Evolutionary conservation across 2,888 invertebrate genomes (phyloP).

Genomic region (Apodemia hepburni): DNA sequence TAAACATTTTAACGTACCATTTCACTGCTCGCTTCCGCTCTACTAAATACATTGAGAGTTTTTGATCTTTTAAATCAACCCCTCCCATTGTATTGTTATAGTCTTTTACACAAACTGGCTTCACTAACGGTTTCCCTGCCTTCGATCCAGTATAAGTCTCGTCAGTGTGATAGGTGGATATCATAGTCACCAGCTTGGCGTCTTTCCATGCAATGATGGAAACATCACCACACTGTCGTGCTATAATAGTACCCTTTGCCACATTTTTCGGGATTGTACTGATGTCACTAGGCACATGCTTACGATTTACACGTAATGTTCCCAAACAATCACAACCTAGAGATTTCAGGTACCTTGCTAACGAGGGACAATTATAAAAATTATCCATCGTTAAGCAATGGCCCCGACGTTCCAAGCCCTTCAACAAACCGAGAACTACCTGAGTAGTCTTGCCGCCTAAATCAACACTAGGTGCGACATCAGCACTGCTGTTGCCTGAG

Average conservation of each 20-base stretch:
- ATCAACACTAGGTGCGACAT: slow-evolving; percentile 3
- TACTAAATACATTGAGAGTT: slow-evolving; percentile 30
- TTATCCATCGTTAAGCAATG: slow-evolving; percentile 17
- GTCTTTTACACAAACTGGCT: slow-evolving; percentile 18
- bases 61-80: slow-evolving; percentile 16
- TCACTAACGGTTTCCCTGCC: slow-evolving; percentile 2
- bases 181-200: slow-evolving; percentile 26
- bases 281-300: too few species aligned
- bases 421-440: slow-evolving; percentile 13
- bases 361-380: slow-evolving; percentile 22
- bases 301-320: slow-evolving; percentile 2
- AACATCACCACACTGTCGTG: slow-evolving; percentile 29
- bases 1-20: slow-evolving; percentile 24
- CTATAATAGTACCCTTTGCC: slow-evolving; percentile 13
- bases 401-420: not conserved
- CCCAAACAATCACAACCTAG: slow-evolving; percentile 14
- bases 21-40: slow-evolving; percentile 25
- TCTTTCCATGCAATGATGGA: slow-evolving; percentile 28
- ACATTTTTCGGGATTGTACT: not conserved
- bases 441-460: slow-evolving; percentile 15
- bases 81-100: slow-evolving; percentile 35
- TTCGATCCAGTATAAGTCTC: slow-evolving; percentile 3
- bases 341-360: slow-evolving; percentile 21
- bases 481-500: not conserved
- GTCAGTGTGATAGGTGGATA: slow-evolving; percentile 22